Base-by-base conservation (phyloP, 1,140 invertebrate species). In the Habropoda laboriosa region DNA sequence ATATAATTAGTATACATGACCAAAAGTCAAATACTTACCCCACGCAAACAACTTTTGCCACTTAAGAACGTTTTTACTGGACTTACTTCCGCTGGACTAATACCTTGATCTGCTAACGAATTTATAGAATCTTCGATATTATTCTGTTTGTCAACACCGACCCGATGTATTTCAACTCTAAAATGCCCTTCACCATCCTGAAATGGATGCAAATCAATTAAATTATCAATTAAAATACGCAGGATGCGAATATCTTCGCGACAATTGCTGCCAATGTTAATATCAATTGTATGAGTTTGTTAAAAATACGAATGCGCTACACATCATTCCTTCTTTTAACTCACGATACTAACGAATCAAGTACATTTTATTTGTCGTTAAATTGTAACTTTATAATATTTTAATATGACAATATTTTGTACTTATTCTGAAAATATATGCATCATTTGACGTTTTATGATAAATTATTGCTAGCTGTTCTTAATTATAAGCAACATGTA, bases 11-110 rank as follows among this genome's bases (percentile, higher is more conserved):
- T 60, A 74, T 60, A 64, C 38, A 49, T 0, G 18, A 75, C 8
- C 3, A 68, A 32, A 55, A 4, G 42, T 21, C 38, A 16, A 61
- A 73, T 76, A 93, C 94, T 94, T 93, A 97, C 96, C 83, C 97
- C 97, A 91, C 95, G 94, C 7, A 98, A 92, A 89, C 97, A 98
- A 89, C 97, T 95, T 79, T 97, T 96, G 35, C 97, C 97, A 71
- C 95, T 95, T 0, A 99, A 91, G 87, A 99, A 98, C 35, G 95
- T 96, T 76, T 95, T 91, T 1, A 96, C 94, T 2, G 96, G 94
- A 72, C 94, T 94, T 30, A 94, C 93, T 91, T 96, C 96, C 1
- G 92, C 88, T 10, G 93, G 89, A 58, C 92, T 90, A 8, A 92
- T 88, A 89, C 89, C 78, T 81, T 88, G 74, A 85, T 89, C 90